Evolutionary conservation across 2,888 invertebrate genomes (phyloP), one percentile per base, ranked within the genome.

Genomic region (Cosmorhoe ocellata): DNA sequence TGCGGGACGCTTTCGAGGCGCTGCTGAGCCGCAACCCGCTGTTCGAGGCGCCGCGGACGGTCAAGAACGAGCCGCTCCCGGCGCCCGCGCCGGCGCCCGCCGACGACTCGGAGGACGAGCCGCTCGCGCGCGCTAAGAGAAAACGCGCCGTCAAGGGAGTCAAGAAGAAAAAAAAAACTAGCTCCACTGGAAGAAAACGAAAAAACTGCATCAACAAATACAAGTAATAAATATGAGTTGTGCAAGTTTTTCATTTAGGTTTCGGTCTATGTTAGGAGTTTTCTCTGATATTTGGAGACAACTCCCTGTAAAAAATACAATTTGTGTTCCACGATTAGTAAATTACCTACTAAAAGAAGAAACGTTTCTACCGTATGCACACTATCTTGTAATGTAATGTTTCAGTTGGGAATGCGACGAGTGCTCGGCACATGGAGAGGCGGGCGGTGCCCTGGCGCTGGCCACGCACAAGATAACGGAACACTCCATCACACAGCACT

Each of bases 1-100:
- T 86, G 24, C 85, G 82, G 55, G 81, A 83, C 37, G 67, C 81
- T 5, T 87, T 89, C 59, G 84, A 83, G 51, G 71, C 78, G 14
- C 81, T 88, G 11, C 69, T 89, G 12, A 81, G 70, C 43, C 84
- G 83, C 60, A 89, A 87, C 56, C 88, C 88, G 0, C 61, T 87
- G 37, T 49, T 48, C 41, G 12, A 9, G 10, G 2, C 8, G 33
- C 4, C 11, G 28, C 18, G 4, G 24, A n/a, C 24, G 5, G 24
- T 24, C 6, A 24, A 24, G 24, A 6, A 6, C 24, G 24, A 24
- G 24, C 24, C 28, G 33, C 33, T 18, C 12, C 11, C 33, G 10
- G 13, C 45, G 14, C 2, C 28, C 9, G 84, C 81, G 51, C 9
- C 64, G 10, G 58, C 68, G 8, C 47, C 42, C 9, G 56, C 59